Evolutionary conservation across 1,140 invertebrate genomes (phyloP).

Genomic region (fruit fly (Drosophila melanogaster)): Release_6_plus_ISO1_MT NT_037436.4:22547501-22548000

Average conservation of each 20-base stretch:
- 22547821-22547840: slow-evolving; percentile 70
- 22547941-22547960: slow-evolving; percentile 30
- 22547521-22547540: slow-evolving; percentile 81
- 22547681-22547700: slow-evolving; percentile 35
- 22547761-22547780: slow-evolving; percentile 46
- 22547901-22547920: slow-evolving; percentile 19
- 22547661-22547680: slow-evolving; percentile 64
- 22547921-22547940: slow-evolving; percentile 56
- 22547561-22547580: slow-evolving; percentile 72
- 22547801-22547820: slow-evolving; percentile 38
- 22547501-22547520: slow-evolving; percentile 60
- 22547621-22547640: slow-evolving; percentile 45
- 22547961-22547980: background rate
- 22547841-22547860: slow-evolving; percentile 61
- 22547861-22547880: slow-evolving; percentile 68
- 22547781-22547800: slow-evolving; percentile 54
- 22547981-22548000: too few species aligned
- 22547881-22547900: slow-evolving; percentile 52
- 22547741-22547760: slow-evolving; percentile 4
- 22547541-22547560: slow-evolving; percentile 80
- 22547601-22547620: background rate
- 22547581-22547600: slow-evolving; percentile 33
- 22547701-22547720: slow-evolving; percentile 74
- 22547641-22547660: slow-evolving; percentile 72
- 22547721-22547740: slow-evolving; percentile 63